These are phyloP conservation scores for Apostichopus japonicus DNA, from an alignment of 35 echinoderm and acorn worm genomes.

Conservation along the genomic window DNA sequence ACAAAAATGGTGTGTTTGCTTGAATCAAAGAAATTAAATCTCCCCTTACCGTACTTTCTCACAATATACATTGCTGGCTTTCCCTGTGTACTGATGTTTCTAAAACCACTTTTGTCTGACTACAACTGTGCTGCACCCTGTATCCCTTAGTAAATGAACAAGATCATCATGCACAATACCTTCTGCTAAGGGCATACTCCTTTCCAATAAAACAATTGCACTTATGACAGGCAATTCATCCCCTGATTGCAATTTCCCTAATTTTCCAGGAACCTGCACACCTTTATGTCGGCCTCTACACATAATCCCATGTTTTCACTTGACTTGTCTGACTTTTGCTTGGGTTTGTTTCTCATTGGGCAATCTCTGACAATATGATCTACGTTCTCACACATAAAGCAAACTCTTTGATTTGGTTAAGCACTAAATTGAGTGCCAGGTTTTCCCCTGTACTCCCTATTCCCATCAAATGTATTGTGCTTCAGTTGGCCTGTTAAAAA, in stretches of 20 bases:
- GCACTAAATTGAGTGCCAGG: too few species aligned
- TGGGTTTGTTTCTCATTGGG: too few species aligned
- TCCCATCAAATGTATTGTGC: too few species aligned
- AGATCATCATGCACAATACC: neutral
- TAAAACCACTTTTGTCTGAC: constrained; percentile 32
- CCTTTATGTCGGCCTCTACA: constrained; percentile 19
- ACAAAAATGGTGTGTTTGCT: constrained; percentile 46
- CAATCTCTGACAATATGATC: too few species aligned
- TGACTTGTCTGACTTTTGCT: neutral
- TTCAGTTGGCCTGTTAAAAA: too few species aligned
- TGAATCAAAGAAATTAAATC: constrained; percentile 9
- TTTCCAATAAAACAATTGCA: neutral
- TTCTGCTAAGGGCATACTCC: constrained; percentile 20
- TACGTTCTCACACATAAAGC: too few species aligned
- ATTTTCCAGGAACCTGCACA: neutral
- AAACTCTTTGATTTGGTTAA: too few species aligned
- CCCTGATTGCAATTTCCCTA: too few species aligned
- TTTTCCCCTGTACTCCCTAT: too few species aligned
- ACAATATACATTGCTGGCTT: constrained; percentile 43
- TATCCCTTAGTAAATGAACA: constrained; percentile 1
- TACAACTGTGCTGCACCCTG: constrained; percentile 36
- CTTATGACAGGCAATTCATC: neutral
- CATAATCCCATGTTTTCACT: constrained; percentile 50
- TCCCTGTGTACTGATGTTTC: neutral
- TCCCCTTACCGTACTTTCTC: constrained; percentile 24